phyloP scores from a whole-genome alignment of 2,797 vertebrate genomes.

The Trichosurus vulpecula region DNA sequence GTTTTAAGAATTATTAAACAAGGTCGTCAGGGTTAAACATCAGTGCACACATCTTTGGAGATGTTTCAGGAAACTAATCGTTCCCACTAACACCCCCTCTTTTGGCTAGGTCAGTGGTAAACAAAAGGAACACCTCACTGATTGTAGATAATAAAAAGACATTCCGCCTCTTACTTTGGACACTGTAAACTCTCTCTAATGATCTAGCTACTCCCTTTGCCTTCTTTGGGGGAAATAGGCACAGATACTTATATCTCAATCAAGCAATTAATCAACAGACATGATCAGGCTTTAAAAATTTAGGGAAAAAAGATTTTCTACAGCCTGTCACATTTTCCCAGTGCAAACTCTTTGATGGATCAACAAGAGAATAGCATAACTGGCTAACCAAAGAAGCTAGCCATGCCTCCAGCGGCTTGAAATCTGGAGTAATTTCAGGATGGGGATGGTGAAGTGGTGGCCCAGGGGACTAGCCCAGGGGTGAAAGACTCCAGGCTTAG shows the following conservation, averaged over 20 bases:
- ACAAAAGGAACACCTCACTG: background rate
- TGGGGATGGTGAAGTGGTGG: background rate
- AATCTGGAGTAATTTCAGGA: background rate
- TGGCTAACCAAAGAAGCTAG: background rate
- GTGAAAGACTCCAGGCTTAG: background rate
- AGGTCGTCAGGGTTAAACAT: background rate
- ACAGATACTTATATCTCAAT: background rate
- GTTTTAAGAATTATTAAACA: background rate
- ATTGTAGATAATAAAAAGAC: background rate
- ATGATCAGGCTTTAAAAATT: background rate
- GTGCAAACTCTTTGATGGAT: background rate
- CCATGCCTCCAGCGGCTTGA: background rate
- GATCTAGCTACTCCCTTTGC: background rate
- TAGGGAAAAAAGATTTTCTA: background rate
- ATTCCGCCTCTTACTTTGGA: background rate
- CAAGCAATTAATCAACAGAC: background rate
- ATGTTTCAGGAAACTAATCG: background rate
- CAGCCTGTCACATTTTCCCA: background rate
- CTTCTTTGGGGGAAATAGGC: background rate
- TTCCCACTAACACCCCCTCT: background rate
- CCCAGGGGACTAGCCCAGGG: background rate
- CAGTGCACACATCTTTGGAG: background rate
- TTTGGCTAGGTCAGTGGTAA: background rate
- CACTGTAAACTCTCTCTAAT: background rate
- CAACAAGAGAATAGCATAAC: background rate